These are phyloP conservation scores for Junonia oenone DNA, from an alignment of 2,888 invertebrate species.

Conservation along the genomic window DNA sequence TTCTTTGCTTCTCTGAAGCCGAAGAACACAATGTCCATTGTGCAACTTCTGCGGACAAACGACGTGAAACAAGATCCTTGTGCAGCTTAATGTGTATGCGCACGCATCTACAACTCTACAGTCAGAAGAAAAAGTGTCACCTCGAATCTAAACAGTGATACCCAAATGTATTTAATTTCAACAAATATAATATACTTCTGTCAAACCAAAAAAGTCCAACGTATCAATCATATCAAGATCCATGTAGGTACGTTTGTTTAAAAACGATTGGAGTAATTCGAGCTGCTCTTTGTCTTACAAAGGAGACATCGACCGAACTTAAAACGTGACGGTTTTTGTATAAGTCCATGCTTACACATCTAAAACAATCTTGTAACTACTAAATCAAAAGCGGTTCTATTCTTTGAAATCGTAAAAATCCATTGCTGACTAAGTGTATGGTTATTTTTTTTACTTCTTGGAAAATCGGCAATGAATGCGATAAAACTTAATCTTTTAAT, in stretches of 20 bases:
- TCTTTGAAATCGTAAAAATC: background rate
- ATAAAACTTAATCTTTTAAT: constrained; percentile 2
- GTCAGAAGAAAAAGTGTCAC: constrained; percentile 15
- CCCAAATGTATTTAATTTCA: background rate
- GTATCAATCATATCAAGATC: background rate
- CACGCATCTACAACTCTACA: constrained; percentile 4
- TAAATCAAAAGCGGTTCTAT: background rate
- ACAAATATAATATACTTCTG: background rate
- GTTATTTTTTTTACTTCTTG: background rate
- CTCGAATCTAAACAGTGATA: background rate
- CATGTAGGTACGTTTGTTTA: constrained; percentile 2
- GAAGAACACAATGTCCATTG: constrained; percentile 66
- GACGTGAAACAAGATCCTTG: constrained; percentile 54
- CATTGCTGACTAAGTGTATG: background rate
- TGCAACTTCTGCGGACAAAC: constrained; percentile 46
- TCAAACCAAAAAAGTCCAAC: background rate
- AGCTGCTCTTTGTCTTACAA: constrained; percentile 44
- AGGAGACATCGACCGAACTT: constrained; percentile 47
- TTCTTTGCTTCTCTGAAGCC: constrained; percentile 52
- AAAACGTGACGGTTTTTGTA: constrained; percentile 50
- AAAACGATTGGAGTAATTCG: constrained; percentile 30
- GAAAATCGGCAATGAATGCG: background rate
- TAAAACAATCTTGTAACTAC: constrained; percentile 3
- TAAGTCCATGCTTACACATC: constrained; percentile 34
- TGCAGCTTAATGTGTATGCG: constrained; percentile 31